phyloP scores from a whole-genome alignment of 2,888 invertebrate genomes.

The Laothoe populi region DNA sequence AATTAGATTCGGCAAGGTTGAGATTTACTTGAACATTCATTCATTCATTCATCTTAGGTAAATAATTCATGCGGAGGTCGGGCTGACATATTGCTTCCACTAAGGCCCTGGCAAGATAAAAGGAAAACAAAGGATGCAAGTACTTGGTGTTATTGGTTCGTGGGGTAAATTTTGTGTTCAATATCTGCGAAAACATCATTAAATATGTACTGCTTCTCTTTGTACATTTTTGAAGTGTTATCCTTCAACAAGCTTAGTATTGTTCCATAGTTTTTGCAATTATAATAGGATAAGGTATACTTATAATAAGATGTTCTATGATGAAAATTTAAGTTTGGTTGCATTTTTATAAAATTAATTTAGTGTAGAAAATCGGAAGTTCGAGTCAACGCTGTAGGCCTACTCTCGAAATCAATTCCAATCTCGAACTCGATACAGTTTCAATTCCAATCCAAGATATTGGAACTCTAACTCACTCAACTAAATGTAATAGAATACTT shows the following conservation, averaged over 20 bases:
- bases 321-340: background rate
- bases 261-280: too few species aligned
- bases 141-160: constrained; percentile 41
- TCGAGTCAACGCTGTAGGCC: constrained; percentile 34
- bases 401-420: too few species aligned
- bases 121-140: constrained; percentile 54
- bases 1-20: constrained; percentile 32
- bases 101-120: constrained; percentile 58
- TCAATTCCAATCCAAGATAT: too few species aligned
- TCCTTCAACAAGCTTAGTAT: constrained; percentile 13
- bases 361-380: background rate
- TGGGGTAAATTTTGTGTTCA: constrained; percentile 44
- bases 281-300: too few species aligned
- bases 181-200: constrained; percentile 35
- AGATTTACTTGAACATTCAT: constrained; percentile 58
- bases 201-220: constrained; percentile 33
- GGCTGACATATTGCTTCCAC: constrained; percentile 66
- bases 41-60: constrained; percentile 57
- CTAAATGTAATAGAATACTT: too few species aligned
- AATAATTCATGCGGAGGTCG: constrained; percentile 69
- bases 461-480: too few species aligned
- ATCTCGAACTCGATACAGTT: too few species aligned
- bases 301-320: too few species aligned
- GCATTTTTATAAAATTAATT: background rate
- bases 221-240: constrained; percentile 30